Evolutionary conservation across 1,140 invertebrate species (phyloP).

Genomic region (Cydia splendana): DNA sequence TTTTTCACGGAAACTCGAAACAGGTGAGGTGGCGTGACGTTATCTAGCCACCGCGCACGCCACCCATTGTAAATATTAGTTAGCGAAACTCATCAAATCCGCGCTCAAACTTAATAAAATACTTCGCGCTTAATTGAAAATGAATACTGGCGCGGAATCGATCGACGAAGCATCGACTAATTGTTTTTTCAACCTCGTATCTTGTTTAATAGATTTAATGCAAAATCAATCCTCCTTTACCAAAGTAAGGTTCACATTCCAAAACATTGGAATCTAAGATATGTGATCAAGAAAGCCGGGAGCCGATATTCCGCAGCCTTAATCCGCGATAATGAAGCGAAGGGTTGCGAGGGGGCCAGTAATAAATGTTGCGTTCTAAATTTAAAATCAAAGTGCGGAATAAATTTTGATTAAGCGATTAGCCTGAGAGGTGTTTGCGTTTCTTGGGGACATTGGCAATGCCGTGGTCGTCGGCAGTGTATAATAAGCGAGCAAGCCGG

Average conservation of each 20-base stretch:
- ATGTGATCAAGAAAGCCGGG: neutral
- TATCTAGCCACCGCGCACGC: slow-evolving; percentile 52
- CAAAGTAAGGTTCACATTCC: neutral
- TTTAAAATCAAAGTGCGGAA: slow-evolving; percentile 80
- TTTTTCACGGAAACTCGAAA: neutral
- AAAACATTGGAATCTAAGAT: neutral
- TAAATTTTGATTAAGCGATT: slow-evolving; percentile 80
- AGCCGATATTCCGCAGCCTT: slow-evolving; percentile 72
- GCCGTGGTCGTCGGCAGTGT: slow-evolving; percentile 30
- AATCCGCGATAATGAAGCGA: slow-evolving; percentile 79
- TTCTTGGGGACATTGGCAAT: slow-evolving; percentile 59
- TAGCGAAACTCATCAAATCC: slow-evolving; percentile 79
- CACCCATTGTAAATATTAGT: slow-evolving; percentile 78
- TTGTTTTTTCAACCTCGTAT: neutral
- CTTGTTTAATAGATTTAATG: slow-evolving; percentile 46
- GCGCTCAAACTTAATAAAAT: slow-evolving; percentile 79
- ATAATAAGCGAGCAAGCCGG: slow-evolving; percentile 9
- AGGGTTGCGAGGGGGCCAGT: slow-evolving; percentile 72
- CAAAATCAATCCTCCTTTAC: neutral
- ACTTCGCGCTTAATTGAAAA: slow-evolving; percentile 80
- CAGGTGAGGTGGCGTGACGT: slow-evolving; percentile 44
- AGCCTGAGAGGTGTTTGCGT: slow-evolving; percentile 71
- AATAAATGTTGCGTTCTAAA: slow-evolving; percentile 79
- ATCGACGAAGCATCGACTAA: slow-evolving; percentile 51
- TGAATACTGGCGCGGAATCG: slow-evolving; percentile 75